phyloP scores from a whole-genome alignment of 2,797 vertebrate species.

The Ataeniobius toweri region DNA sequence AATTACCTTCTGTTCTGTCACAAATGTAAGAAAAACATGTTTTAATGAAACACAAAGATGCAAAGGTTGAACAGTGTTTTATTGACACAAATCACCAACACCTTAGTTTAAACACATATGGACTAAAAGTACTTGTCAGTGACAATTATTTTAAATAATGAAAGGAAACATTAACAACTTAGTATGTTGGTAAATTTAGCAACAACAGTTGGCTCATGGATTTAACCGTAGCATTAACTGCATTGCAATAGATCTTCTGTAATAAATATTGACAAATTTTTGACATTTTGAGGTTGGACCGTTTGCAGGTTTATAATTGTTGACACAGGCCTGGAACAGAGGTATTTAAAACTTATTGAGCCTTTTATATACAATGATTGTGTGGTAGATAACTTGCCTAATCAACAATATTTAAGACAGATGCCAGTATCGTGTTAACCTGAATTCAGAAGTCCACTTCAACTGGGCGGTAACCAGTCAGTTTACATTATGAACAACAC shows the following conservation, averaged over 20 bases:
- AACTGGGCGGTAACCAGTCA: constrained; percentile 27
- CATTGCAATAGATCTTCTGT: constrained; percentile 11
- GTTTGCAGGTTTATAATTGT: constrained; percentile 17
- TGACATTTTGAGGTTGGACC: constrained; percentile 6
- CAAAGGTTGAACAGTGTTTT: constrained; percentile 54
- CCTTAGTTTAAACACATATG: constrained; percentile 22
- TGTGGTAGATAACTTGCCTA: constrained; percentile 5
- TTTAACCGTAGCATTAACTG: neutral
- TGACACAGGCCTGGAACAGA: constrained; percentile 3
- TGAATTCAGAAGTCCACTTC: constrained; percentile 19
- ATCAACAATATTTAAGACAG: constrained; percentile 7
- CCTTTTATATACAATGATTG: constrained; percentile 26
- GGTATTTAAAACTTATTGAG: constrained; percentile 20
- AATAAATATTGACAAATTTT: constrained; percentile 58
- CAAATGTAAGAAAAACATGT: neutral
- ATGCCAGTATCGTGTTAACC: constrained; percentile 9
- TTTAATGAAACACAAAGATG: constrained; percentile 39
- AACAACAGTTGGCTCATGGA: constrained; percentile 9
- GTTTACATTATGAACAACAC: constrained; percentile 38
- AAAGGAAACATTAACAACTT: constrained; percentile 22
- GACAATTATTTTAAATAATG: constrained; percentile 47
- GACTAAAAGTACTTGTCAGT: constrained; percentile 10
- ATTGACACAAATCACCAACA: constrained; percentile 51
- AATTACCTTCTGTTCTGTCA: constrained; percentile 11
- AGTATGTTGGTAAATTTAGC: neutral